A percentile compares a stretch with the other conserved stretches of the same genome.
Evolutionary conservation across 64 coral and sea anemone genomes (phyloP).

Genomic region (Exaiptasia diaphana): DNA sequence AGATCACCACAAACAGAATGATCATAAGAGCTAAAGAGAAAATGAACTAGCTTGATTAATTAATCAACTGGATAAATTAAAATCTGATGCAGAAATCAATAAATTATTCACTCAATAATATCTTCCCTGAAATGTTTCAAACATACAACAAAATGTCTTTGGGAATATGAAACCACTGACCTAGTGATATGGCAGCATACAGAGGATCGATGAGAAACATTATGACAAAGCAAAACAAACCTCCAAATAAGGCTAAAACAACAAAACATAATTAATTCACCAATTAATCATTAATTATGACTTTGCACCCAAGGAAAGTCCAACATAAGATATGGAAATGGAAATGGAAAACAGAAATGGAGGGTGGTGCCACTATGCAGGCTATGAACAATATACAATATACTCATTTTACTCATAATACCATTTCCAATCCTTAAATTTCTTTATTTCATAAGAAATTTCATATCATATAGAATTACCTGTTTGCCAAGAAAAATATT

Average conservation of each 20-base stretch:
- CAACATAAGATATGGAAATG: neutral
- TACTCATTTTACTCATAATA: too few species aligned
- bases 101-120: too few species aligned
- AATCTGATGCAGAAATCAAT: too few species aligned
- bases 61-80: neutral
- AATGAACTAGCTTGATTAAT: neutral
- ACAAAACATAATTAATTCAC: neutral
- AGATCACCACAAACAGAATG: conserved; percentile 86
- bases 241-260: conserved; percentile 54
- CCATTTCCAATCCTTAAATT: too few species aligned
- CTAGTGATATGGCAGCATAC: conserved; percentile 58
- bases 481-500: conserved; percentile 89
- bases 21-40: conserved; percentile 74
- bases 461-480: too few species aligned
- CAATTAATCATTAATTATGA: neutral
- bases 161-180: too few species aligned
- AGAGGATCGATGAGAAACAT: conserved; percentile 57
- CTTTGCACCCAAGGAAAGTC: neutral
- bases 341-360: neutral
- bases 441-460: too few species aligned
- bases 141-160: too few species aligned
- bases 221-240: conserved; percentile 57
- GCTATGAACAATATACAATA: too few species aligned
- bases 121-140: too few species aligned
- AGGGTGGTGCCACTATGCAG: too few species aligned